phyloP scores from a whole-genome alignment of 2,797 vertebrate species.

The Sebastes elongatus region DNA sequence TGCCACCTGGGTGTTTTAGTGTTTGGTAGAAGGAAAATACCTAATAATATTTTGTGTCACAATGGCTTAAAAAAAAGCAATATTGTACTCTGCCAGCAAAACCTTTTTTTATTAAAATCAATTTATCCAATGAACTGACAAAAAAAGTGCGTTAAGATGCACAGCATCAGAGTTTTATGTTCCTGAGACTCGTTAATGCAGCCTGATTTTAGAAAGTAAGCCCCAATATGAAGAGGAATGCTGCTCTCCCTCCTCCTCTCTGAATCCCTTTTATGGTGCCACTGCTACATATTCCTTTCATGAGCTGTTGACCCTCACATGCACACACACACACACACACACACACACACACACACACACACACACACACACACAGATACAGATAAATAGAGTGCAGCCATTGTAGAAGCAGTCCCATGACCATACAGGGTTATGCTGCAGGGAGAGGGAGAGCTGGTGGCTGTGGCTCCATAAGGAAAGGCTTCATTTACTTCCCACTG shows the following conservation, averaged over 20 bases:
- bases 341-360: slow-evolving; percentile 18
- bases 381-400: slow-evolving; percentile 58
- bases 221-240: slow-evolving; percentile 60
- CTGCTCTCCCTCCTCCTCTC: slow-evolving; percentile 30
- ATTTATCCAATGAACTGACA: neutral
- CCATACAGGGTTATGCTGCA: slow-evolving; percentile 80
- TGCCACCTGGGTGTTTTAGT: neutral
- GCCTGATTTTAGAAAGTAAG: neutral
- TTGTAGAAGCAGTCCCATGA: slow-evolving; percentile 57
- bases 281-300: slow-evolving; percentile 44
- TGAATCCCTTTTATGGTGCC: slow-evolving; percentile 75
- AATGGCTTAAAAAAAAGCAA: neutral
- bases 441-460: slow-evolving; percentile 27
- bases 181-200: slow-evolving; percentile 1
- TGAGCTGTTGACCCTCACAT: slow-evolving; percentile 3
- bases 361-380: neutral
- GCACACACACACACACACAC: slow-evolving; percentile 19
- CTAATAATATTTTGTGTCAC: neutral
- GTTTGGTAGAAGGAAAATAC: neutral
- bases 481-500: slow-evolving; percentile 9
- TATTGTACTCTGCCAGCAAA: neutral
- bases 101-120: neutral
- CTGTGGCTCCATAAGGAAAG: slow-evolving; percentile 41
- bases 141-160: neutral
- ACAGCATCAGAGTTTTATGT: neutral